Conservation (phyloP, 2,888 invertebrate species). For the Cryptocephalus primarius region DNA sequence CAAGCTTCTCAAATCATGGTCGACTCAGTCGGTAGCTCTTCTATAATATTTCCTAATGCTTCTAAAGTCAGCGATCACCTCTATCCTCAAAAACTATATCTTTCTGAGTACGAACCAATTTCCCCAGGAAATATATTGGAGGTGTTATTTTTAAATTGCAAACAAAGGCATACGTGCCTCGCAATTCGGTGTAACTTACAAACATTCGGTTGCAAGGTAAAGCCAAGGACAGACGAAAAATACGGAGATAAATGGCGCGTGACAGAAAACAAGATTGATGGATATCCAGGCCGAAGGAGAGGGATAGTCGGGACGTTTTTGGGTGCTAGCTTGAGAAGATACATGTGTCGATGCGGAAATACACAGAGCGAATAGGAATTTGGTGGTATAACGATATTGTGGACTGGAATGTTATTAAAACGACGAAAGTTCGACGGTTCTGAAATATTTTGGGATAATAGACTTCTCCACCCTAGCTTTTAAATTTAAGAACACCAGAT, state of each 20-base stretch:
- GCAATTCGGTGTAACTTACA: constrained; percentile 20
- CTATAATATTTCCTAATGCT: no score
- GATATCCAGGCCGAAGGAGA: constrained; percentile 18
- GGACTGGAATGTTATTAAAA: no score
- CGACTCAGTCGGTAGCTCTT: no score
- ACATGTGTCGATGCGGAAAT: constrained; percentile 33
- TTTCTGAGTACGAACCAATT: constrained; percentile 8
- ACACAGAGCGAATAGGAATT: constrained; percentile 24
- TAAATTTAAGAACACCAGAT: no score
- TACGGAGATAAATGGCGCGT: constrained; percentile 37
- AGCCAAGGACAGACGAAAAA: constrained; percentile 31
- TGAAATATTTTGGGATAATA: no score
- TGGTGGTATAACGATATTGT: no score
- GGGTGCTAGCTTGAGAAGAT: constrained; percentile 28
- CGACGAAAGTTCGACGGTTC: no score
- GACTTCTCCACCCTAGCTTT: no score
- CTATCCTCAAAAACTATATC: no score
- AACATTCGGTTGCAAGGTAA: constrained; percentile 27
- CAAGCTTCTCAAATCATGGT: no score
- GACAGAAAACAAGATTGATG: constrained; percentile 37
- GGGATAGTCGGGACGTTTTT: constrained; percentile 13
- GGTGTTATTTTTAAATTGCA: constrained; percentile 18
- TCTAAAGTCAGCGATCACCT: no score
- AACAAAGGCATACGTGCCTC: constrained; percentile 22
- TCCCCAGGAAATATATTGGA: constrained; percentile 14